A percentile compares a stretch with the other conserved stretches of the same genome.
These are phyloP conservation scores for Andrena bucephala DNA, from an alignment of 2,888 invertebrate species.

Conservation along the genomic window DNA sequence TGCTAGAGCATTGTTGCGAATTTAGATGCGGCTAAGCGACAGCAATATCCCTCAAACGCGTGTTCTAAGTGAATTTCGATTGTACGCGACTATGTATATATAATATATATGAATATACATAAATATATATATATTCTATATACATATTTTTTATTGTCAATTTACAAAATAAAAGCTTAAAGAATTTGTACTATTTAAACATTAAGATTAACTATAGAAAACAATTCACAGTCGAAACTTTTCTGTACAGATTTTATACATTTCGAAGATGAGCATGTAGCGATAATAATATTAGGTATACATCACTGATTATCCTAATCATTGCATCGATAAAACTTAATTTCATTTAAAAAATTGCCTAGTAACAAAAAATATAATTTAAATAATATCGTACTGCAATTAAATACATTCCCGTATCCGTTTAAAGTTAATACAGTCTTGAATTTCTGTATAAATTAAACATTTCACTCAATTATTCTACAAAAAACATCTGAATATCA, in stretches of 20 bases:
- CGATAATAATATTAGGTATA: neutral
- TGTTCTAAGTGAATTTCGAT: constrained; percentile 18
- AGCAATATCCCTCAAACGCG: neutral
- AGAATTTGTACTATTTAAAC: constrained; percentile 33
- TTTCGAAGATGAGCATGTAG: neutral
- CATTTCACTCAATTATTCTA: constrained; percentile 43
- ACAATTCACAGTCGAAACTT: constrained; percentile 7
- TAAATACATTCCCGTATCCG: constrained; percentile 44
- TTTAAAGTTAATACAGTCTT: constrained; percentile 52
- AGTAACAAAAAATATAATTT: constrained; percentile 48
- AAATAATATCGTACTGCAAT: constrained; percentile 34
- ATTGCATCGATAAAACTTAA: constrained; percentile 19
- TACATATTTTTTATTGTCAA: constrained; percentile 44
- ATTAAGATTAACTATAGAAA: constrained; percentile 14
- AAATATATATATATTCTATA: constrained; percentile 8
- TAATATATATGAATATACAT: neutral
- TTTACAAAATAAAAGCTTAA: constrained; percentile 49
- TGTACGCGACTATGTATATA: constrained; percentile 3
- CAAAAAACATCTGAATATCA: constrained; percentile 29
- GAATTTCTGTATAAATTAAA: constrained; percentile 49
- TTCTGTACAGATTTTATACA: constrained; percentile 46
- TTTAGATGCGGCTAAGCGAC: constrained; percentile 46
- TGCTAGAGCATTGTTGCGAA: constrained; percentile 54
- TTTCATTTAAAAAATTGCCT: constrained; percentile 29
- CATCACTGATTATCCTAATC: neutral